Percentiles rank a stretch among this genome's conserved stretches.
These are phyloP conservation scores for Ectemnius cavifrons DNA, from an alignment of 2,888 invertebrate genomes.

Conservation along the genomic window DNA sequence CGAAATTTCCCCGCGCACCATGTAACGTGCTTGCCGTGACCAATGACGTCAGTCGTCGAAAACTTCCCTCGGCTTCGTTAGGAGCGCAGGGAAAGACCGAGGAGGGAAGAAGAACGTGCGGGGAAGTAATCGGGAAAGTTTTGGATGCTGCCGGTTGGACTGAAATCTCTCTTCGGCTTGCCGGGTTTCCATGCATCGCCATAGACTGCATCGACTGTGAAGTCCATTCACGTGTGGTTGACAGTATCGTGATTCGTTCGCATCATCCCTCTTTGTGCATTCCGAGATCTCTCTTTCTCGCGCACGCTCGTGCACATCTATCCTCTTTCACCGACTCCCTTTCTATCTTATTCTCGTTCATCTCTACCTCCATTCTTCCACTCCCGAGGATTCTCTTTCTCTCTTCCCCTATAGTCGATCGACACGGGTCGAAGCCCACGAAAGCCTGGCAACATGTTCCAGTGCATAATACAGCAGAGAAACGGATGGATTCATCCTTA, in stretches of 20 bases:
- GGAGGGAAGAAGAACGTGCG: not conserved
- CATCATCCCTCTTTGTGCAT: not conserved
- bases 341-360: not conserved
- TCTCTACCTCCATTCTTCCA: not conserved
- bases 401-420: slow-evolving; percentile 25
- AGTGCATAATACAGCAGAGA: slow-evolving; percentile 90
- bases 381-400: not conserved
- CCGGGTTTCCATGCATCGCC: not conserved
- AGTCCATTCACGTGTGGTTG: not conserved
- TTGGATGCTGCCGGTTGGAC: too few relatives aligned
- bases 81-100: not conserved
- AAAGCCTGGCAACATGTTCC: slow-evolving; percentile 82
- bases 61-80: not conserved
- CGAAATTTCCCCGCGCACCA: not conserved
- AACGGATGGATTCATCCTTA: slow-evolving; percentile 87
- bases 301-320: not conserved
- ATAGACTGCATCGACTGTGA: not conserved
- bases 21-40: slow-evolving; percentile 2
- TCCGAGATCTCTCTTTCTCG: not conserved
- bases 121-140: not conserved
- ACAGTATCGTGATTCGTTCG: not conserved
- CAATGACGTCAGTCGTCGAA: not conserved
- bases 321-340: not conserved
- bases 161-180: too few relatives aligned
- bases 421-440: slow-evolving; percentile 23